Percentiles rank a stretch among this genome's conserved stretches.
Conservation (phyloP, 2,888 invertebrate genomes). For the Lasioglossum leucozonium region DNA sequence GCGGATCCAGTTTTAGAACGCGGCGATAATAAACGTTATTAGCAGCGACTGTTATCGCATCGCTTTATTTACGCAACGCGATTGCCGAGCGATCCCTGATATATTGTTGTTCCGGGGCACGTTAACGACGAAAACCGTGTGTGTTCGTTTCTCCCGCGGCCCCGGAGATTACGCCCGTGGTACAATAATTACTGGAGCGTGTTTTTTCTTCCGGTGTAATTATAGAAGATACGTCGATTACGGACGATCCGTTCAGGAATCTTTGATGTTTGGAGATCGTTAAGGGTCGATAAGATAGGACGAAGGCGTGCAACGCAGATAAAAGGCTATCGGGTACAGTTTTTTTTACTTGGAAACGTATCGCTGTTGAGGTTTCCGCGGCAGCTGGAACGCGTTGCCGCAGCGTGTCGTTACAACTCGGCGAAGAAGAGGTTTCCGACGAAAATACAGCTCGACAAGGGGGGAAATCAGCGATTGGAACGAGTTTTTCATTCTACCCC, state of each 20-base stretch:
- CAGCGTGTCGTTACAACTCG: constrained; percentile 7
- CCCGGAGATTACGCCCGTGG: constrained; percentile 18
- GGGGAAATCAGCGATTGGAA: not conserved
- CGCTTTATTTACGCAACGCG: constrained; percentile 27
- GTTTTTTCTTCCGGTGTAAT: not conserved
- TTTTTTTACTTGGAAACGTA: constrained; percentile 27
- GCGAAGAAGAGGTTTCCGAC: not conserved
- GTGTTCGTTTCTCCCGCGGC: constrained; percentile 28
- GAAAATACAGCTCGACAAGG: not conserved
- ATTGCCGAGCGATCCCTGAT: not conserved
- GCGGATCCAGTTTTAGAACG: not conserved
- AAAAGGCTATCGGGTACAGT: constrained; percentile 50
- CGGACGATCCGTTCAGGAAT: constrained; percentile 8
- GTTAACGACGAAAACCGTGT: not conserved
- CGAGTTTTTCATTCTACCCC: not conserved
- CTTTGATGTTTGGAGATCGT: constrained; percentile 29
- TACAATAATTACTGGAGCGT: constrained; percentile 1
- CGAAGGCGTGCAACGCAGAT: constrained; percentile 32
- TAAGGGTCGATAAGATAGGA: constrained; percentile 50
- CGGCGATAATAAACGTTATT: constrained; percentile 15
- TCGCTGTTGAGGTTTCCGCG: not conserved
- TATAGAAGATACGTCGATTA: not conserved
- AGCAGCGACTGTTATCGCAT: constrained; percentile 22
- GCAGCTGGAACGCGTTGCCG: not conserved
- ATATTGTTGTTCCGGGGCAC: constrained; percentile 6